Evolutionary conservation across 2,888 invertebrate species (phyloP).

Genomic region (Neocrepidodera transversa): DNA sequence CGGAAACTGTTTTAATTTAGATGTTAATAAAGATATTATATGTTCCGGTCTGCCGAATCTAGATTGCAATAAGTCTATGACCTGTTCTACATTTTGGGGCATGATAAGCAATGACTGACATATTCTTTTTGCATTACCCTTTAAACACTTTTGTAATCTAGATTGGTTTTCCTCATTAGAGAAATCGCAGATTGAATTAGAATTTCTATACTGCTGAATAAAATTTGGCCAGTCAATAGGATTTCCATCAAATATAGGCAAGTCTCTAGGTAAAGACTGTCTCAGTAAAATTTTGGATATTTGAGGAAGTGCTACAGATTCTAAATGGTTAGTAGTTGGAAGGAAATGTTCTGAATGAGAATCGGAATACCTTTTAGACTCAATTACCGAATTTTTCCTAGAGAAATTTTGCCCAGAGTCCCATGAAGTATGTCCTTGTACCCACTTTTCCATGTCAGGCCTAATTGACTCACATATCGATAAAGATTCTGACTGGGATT

Average conservation of each 20-base stretch:
- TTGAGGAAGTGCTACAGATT: too few species aligned
- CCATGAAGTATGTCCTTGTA: too few species aligned
- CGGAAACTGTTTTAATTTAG: not conserved
- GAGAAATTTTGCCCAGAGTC: too few species aligned
- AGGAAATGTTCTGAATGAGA: too few species aligned
- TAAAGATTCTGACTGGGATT: too few species aligned
- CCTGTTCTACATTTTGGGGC: too few species aligned
- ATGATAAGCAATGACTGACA: too few species aligned
- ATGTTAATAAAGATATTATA: slow-evolving; percentile 1
- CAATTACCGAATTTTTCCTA: too few species aligned
- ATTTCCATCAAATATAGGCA: slow-evolving; percentile 2
- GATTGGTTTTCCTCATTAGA: slow-evolving; percentile 16
- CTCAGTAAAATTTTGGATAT: not conserved
- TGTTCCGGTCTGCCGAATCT: slow-evolving; percentile 15
- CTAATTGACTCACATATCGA: too few species aligned
- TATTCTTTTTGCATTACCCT: slow-evolving; percentile 6
- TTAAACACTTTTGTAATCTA: slow-evolving; percentile 13
- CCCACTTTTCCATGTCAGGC: too few species aligned
- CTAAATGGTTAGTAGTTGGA: too few species aligned
- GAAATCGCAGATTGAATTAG: slow-evolving; percentile 8
- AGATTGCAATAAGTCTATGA: slow-evolving; percentile 1
- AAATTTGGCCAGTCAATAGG: slow-evolving; percentile 12
- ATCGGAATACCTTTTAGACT: too few species aligned
- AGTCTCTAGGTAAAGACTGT: not conserved
- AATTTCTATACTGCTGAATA: not conserved